Evolutionary conservation across 2,888 invertebrate genomes (phyloP), one percentile per base, ranked within the genome.

Genomic region (Marronus borbonicus): DNA sequence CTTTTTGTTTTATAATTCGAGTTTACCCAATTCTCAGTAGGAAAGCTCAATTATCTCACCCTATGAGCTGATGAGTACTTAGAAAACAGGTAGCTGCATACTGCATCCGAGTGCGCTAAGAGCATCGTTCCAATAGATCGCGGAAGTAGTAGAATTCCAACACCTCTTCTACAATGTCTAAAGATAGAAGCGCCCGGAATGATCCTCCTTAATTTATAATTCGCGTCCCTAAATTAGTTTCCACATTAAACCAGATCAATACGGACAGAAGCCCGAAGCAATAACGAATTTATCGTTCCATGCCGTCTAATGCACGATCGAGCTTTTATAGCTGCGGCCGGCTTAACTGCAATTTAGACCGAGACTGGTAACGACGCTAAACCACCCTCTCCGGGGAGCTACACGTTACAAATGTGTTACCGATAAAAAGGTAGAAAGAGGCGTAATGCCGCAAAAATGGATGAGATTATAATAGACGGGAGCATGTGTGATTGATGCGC

Each of bases 201-300:
- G 55, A 58, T 58, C 55, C 55, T 58, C 55, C 20, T 20, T 20
- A 58, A 58, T 58, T 76, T 76, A 64, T 65, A 76, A 76, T 66
- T 55, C 76, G 49, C 49, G 65, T 52, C 50, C 31, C 20, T 44
- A 65, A 65, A 76, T 76, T 76, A 76, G 66, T 65, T 76, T 65
- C 65, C 76, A 28, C 66, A 76, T 76, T 76, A 76, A 65, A 28
- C 20, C 50, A 65, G 76, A 76, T 76, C 76, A 65, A 76, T 58
- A 55, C 76, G 58, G 55, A 68, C 49, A 50, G 66, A 44, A n/a
- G 55, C 68, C 68, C 31, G 68, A 58, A 44, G 68, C 76, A 55
- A 76, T 76, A 76, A 76, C 68, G 68, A 76, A 76, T 76, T 76
- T 76, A 76, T 76, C 76, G 68, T 58, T 58, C 20, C 55, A 20